Evolutionary conservation across 2,797 vertebrate species (phyloP), one percentile per base, ranked within the genome.

Genomic region (Gouania willdenowi): DNA sequence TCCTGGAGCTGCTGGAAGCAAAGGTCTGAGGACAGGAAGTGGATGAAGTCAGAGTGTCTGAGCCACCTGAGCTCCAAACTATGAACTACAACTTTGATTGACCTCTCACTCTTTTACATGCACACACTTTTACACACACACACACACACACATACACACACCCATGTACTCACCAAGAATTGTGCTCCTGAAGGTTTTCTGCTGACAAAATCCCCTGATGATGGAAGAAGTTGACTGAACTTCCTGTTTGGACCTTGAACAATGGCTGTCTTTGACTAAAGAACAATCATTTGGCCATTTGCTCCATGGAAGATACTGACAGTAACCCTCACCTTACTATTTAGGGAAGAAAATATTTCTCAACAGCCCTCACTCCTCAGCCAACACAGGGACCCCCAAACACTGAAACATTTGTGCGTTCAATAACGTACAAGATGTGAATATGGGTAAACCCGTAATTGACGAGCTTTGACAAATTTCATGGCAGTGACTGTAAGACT

Each of bases 1-100:
- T 98, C 92, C 88, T 99, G 93, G 96, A 99, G 93, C 94, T 98
- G 88, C 92, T 99, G 81, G 97, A 98, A 87, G 96, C 96, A 85
- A 99, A 99, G 90, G 96, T 97, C 84, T 99, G 93, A 97, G 73
- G 53, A 41, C 13, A 5, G 32, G 22, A 22, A 21, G 70, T 8
- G 28, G 73, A 71, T 4, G 23, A 43, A 66, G 30, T 57, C 64
- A 75, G 58, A 62, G 44, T 42, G 69, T 57, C 52, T 59, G 39
- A 64, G 34, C 47, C 43, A 37, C 40, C 35, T 10, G 46, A 61
- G 52, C 57, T 69, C 54, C 61, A 53, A 55, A 74, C 51, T 74
- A 57, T 55, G 51, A 85, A 83, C 78, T 67, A 49, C 54, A 53
- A 66, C 64, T 66, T 64, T 68, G 55, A 82, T 69, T 73, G 73